Base-by-base conservation (phyloP, 30 jellyfish, hydroid and myxozoan species). In the Morbakka virulenta region DNA sequence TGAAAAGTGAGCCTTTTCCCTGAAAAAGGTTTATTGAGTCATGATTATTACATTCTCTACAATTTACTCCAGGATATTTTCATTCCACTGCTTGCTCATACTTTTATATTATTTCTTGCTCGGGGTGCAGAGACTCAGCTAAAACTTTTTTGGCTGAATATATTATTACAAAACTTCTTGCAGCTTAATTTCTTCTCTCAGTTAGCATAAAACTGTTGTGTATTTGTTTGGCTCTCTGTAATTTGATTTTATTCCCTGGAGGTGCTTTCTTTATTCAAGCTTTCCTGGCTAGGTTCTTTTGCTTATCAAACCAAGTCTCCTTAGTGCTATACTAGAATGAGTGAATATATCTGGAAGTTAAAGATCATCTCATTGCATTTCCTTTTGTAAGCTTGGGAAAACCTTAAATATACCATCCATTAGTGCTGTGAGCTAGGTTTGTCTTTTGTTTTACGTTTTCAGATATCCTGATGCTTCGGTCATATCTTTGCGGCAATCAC, bases 161-260 rank as follows among this genome's bases (percentile, higher is more conserved):
- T n/a, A n/a, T n/a, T n/a, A n/a, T n/a, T n/a, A n/a, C n/a, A n/a
- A n/a, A n/a, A 62, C 73, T 71, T 49, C 50, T 72, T 72, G 83
- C 83, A 72, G 83, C 27, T 72, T 72, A 71, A 72, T 52, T 72
- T 72, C 83, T 71, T 72, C 83, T 72, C 72, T 72, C 52, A 72
- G 83, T 49, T 72, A 72, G 83, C 83, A 72, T 72, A 53, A 52
- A 72, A 72, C 72, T 72, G 83, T 72, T 72, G 73, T 72, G 83
- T 62, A 72, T 72, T 72, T 47, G 74, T 72, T 72, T 72, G 50
- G 52, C 83, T 48, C 83, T 36, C 83, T 72, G 73, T 72, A 57
- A 49, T 49, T 72, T 71, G 83, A 52, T 25, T 26, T 67, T 67
- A 4, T 67, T 32, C 67, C 26, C 36, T 67, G 79, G 79, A 11